These are phyloP conservation scores for Polydrusus cervinus DNA, from an alignment of 2,888 invertebrate genomes.

Conservation along the genomic window DNA sequence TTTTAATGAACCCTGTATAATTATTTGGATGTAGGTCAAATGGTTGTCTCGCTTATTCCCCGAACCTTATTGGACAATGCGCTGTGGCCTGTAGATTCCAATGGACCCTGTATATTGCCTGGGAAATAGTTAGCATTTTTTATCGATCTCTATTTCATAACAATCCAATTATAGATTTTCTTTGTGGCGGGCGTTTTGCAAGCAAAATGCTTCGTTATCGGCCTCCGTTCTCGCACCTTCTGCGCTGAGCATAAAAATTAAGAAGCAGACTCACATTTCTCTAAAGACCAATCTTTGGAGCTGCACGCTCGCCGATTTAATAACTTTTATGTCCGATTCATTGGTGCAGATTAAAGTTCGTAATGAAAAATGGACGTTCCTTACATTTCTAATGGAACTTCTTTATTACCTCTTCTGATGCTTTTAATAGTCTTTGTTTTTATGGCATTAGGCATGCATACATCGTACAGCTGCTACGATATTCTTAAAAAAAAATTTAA, in stretches of 20 bases:
- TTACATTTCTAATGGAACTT: slow-evolving; percentile 62
- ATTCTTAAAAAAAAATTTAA: too few species aligned
- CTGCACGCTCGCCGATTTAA: slow-evolving; percentile 66
- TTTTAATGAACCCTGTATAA: too few species aligned
- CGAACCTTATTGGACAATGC: too few species aligned
- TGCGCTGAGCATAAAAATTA: slow-evolving; percentile 65
- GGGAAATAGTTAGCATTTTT: slow-evolving; percentile 42
- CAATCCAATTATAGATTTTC: slow-evolving; percentile 58
- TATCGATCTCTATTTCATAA: slow-evolving; percentile 54
- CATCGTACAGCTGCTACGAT: slow-evolving; percentile 10
- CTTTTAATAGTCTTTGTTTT: slow-evolving; percentile 44
- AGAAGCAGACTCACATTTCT: slow-evolving; percentile 63
- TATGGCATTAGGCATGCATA: not conserved
- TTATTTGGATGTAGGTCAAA: too few species aligned
- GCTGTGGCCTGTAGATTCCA: not conserved
- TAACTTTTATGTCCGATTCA: slow-evolving; percentile 65
- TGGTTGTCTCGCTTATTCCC: too few species aligned
- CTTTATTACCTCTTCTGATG: slow-evolving; percentile 50
- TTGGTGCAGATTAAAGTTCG: slow-evolving; percentile 66
- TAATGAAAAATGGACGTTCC: slow-evolving; percentile 65
- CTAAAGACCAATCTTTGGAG: slow-evolving; percentile 66
- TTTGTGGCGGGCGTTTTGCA: slow-evolving; percentile 54
- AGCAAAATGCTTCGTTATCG: slow-evolving; percentile 56
- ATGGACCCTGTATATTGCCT: slow-evolving; percentile 26
- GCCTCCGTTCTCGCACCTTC: slow-evolving; percentile 58